A percentile compares a stretch with the other conserved stretches of the same genome.
phyloP scores from a whole-genome alignment of 2,797 vertebrate species.

The Emydoidea blandingii region DNA sequence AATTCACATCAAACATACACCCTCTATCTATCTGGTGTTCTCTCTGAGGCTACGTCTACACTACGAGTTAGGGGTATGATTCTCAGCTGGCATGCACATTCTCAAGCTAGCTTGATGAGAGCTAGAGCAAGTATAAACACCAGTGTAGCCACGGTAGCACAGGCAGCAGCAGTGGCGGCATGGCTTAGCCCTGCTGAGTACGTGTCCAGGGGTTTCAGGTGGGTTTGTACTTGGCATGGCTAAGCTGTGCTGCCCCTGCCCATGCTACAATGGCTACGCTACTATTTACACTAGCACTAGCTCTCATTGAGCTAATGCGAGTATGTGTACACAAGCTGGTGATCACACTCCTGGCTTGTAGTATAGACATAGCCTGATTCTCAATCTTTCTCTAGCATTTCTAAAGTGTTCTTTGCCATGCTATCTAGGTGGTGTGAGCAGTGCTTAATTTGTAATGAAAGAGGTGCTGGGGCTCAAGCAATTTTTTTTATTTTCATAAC shows the following conservation, averaged over 20 bases:
- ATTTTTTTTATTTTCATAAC: no score
- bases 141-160: neutral
- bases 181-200: neutral
- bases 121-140: neutral
- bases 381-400: neutral
- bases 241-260: neutral
- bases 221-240: neutral
- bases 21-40: neutral
- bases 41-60: neutral
- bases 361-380: neutral
- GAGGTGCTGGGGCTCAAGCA: no score
- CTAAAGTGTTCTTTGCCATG: neutral
- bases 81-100: neutral
- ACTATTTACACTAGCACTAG: neutral
- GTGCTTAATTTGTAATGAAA: no score
- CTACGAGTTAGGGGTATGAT: neutral
- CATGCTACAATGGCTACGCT: neutral
- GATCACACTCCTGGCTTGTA: neutral
- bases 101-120: neutral
- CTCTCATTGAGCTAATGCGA: neutral
- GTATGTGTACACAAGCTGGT: neutral
- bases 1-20: neutral
- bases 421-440: neutral
- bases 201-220: neutral
- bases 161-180: neutral